These are phyloP conservation scores for Hermetia illucens DNA, from an alignment of 1,140 invertebrate genomes.

Conservation along the genomic window DNA sequence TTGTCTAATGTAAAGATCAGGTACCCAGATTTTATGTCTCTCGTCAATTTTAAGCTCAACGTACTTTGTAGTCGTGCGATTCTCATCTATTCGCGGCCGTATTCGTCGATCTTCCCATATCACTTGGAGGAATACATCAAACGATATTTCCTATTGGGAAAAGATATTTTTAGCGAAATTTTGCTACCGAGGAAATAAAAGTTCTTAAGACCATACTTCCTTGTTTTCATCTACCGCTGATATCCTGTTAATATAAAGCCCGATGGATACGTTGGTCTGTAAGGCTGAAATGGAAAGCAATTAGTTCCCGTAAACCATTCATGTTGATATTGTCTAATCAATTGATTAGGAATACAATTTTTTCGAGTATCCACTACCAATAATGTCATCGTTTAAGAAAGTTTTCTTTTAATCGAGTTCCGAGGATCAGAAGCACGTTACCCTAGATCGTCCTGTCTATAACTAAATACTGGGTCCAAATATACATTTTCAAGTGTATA, in stretches of 20 bases:
- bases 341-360: no score
- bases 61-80: constrained; percentile 1
- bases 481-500: no score
- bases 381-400: no score
- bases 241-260: constrained; percentile 40
- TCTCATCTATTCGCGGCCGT: constrained; percentile 10
- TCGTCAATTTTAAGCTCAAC: constrained; percentile 8
- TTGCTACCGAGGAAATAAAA: no score
- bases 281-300: neutral
- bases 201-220: constrained; percentile 30
- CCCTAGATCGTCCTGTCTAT: no score
- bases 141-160: constrained; percentile 46
- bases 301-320: no score
- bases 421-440: no score
- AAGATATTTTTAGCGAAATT: no score
- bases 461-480: no score
- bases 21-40: constrained; percentile 17
- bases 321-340: no score
- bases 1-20: constrained; percentile 45
- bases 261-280: constrained; percentile 40
- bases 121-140: constrained; percentile 43
- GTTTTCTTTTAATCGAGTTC: no score
- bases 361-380: no score
- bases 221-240: constrained; percentile 44
- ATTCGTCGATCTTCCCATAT: constrained; percentile 40